Conservation (phyloP, 2,113 vertebrate species). For the Aegypius monachus region DNA sequence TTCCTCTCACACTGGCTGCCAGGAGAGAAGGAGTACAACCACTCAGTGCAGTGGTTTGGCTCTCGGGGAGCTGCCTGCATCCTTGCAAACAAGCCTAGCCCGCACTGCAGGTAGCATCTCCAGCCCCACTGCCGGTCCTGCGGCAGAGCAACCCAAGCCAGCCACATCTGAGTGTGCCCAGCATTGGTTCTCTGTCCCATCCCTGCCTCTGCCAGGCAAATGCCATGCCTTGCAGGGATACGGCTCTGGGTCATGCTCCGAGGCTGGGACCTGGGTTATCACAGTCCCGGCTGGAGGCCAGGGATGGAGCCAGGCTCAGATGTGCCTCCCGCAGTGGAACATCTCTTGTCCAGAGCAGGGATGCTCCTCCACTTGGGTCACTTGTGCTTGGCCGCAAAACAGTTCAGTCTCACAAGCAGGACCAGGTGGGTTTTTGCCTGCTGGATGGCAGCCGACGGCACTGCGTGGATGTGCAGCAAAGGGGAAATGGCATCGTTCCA, state of each 20-base stretch:
- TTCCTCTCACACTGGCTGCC: constrained; percentile 85
- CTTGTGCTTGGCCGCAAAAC: neutral
- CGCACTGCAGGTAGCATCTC: rapidly evolving
- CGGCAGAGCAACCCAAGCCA: neutral
- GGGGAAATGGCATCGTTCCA: rapidly evolving
- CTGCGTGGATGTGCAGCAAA: neutral
- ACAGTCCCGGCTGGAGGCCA: neutral
- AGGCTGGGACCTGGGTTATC: neutral
- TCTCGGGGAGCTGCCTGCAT: neutral
- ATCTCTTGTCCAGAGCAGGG: neutral
- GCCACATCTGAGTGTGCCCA: rapidly evolving
- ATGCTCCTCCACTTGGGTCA: neutral
- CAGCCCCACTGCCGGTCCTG: rapidly evolving
- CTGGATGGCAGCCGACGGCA: neutral
- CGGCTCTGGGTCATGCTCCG: neutral
- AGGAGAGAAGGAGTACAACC: neutral
- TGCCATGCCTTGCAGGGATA: neutral
- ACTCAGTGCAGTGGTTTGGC: neutral
- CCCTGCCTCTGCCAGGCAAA: neutral
- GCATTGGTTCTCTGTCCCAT: rapidly evolving
- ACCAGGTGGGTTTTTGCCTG: neutral
- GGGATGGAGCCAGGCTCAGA: neutral
- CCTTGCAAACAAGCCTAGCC: neutral
- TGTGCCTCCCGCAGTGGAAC: neutral
- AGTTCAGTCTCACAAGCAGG: neutral